Conservation (phyloP, 2,797 vertebrate species). For the Leuciscus waleckii region DNA sequence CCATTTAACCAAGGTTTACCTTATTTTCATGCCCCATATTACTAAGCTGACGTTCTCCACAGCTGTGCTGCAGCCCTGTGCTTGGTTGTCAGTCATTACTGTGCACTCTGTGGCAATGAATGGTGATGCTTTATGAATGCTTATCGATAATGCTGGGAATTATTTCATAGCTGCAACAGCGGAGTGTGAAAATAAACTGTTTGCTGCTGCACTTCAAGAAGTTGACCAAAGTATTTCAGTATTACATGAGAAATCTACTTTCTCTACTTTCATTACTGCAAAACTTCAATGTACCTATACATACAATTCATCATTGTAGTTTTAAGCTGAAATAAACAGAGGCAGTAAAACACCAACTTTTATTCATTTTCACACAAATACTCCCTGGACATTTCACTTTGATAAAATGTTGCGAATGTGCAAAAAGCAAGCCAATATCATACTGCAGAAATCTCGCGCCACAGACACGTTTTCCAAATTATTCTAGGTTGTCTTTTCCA, state of each 20-base stretch:
- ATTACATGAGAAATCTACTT: neutral
- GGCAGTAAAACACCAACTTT: neutral
- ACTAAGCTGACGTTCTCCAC: neutral
- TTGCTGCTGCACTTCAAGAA: neutral
- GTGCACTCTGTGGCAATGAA: neutral
- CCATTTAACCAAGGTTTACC: neutral
- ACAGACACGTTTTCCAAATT: neutral
- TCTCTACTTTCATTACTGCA: neutral
- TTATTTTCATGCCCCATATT: neutral
- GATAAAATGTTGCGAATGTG: too few species aligned
- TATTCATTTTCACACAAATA: neutral
- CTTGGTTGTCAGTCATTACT: conserved; percentile 12
- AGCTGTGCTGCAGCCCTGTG: neutral
- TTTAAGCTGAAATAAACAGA: neutral
- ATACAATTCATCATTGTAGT: neutral
- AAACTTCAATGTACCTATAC: neutral
- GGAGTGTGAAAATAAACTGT: neutral
- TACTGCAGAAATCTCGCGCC: neutral
- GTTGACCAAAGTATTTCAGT: conserved; percentile 1
- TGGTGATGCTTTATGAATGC: neutral
- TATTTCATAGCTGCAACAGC: conserved; percentile 12
- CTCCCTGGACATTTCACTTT: too few species aligned
- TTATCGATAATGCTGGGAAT: neutral
- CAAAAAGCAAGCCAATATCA: too few species aligned
- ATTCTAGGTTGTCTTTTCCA: neutral